Evolutionary conservation across 2,797 vertebrate genomes (phyloP), one percentile per base, ranked within the genome.

Genomic region (Poeciliopsis turneri): DNA sequence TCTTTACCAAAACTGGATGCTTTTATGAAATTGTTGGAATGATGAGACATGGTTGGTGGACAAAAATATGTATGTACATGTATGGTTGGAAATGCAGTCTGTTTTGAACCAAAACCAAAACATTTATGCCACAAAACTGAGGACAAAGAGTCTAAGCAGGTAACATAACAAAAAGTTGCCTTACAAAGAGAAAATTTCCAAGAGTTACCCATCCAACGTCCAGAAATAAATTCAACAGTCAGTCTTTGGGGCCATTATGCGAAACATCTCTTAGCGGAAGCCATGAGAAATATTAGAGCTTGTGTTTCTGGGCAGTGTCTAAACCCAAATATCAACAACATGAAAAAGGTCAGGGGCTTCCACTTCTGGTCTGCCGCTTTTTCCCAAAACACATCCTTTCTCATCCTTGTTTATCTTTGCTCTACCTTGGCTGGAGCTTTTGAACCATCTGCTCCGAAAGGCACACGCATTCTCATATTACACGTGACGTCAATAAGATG

Each of bases 401-500:
- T 77, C 79, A 55, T 77, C 64, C 20, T 57, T 93, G 91, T 93
- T 95, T 94, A 91, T 90, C 72, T 89, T 86, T 59, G 59, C 82
- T 73, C 23, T 13, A 33, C 84, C 82, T 92, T 90, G 90, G 91
- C 91, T 3, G 39, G 46, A 36, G 80, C n/a, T 72, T 53, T 53
- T 74, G n/a, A 7, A 70, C 71, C 68, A 39, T 82, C 7, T 30
- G 3, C 46, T 85, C 86, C 87, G 78, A 85, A 79, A 86, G 59
- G 80, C 76, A 78, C 84, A 81, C 12, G 2, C 70, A 46, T 12
- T 72, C 81, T 82, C 71, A 70, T 16, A 68, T 73, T 74, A 76
- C 82, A 82, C 78, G 80, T 94, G 93, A 94, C 90, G 91, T 87
- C 73, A 89, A 81, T 73, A 51, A 82, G 84, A 82, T 45, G 82